A percentile compares a stretch with the other conserved stretches of the same genome.
These are phyloP conservation scores for Callopanchax toddi DNA, from an alignment of 2,113 vertebrate species.

Conservation along the genomic window DNA sequence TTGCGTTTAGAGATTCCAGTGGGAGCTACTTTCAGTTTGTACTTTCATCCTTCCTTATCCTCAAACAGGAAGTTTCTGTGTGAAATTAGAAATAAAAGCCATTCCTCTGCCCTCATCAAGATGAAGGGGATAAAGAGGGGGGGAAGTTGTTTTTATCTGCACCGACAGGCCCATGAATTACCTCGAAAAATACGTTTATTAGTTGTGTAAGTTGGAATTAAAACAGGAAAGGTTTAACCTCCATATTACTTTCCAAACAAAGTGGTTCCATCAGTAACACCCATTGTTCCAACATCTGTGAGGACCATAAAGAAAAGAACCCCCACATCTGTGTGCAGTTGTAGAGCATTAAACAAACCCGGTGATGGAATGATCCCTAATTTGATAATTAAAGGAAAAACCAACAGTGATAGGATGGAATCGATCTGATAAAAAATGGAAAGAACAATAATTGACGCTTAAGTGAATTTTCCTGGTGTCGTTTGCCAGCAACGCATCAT, in stretches of 20 bases:
- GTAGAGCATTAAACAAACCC: constrained; percentile 59
- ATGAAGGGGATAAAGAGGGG: background rate
- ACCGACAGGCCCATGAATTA: background rate
- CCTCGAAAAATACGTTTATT: too few species aligned
- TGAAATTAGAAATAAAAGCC: constrained; percentile 44
- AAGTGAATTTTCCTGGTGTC: constrained; percentile 57
- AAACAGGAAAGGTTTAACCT: background rate
- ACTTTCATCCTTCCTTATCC: constrained; percentile 42
- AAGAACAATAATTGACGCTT: constrained; percentile 63
- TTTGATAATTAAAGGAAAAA: constrained; percentile 71
- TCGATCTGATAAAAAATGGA: constrained; percentile 67
- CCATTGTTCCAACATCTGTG: constrained; percentile 32
- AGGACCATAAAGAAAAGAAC: constrained; percentile 15
- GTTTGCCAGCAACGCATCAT: constrained; percentile 66
- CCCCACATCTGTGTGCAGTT: constrained; percentile 68
- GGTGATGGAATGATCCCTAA: constrained; percentile 47
- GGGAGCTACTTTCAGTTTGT: constrained; percentile 30
- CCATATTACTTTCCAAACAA: constrained; percentile 7
- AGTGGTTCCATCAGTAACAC: constrained; percentile 18
- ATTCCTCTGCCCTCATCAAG: constrained; percentile 38
- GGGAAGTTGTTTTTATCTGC: constrained; percentile 18
- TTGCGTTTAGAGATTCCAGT: constrained; percentile 30
- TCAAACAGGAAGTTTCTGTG: constrained; percentile 42
- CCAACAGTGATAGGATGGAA: constrained; percentile 49
- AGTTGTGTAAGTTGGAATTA: background rate